These are phyloP conservation scores for Andrena hattorfiana DNA, from an alignment of 2,888 invertebrate genomes.

Conservation along the genomic window DNA sequence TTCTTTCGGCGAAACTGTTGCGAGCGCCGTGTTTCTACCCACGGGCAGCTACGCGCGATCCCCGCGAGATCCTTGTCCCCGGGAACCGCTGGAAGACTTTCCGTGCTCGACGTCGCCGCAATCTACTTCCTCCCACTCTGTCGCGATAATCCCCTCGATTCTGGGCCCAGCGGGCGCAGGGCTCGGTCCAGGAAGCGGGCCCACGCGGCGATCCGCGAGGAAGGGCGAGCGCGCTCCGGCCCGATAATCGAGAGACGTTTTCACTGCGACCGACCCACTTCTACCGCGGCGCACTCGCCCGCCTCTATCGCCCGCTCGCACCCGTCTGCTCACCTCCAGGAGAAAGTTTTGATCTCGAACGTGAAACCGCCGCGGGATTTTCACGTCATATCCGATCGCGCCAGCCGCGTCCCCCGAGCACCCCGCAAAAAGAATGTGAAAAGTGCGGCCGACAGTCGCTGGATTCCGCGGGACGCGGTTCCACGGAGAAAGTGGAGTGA, in stretches of 20 bases:
- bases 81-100: too few species aligned
- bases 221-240: not conserved
- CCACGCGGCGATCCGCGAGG: not conserved
- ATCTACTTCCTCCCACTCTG: too few species aligned
- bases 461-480: constrained; percentile 43
- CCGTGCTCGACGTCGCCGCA: too few species aligned
- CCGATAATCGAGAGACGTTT: constrained; percentile 67
- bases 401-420: constrained; percentile 6
- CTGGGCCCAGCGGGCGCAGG: not conserved
- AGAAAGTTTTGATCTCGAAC: constrained; percentile 74
- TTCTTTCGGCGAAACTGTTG: not conserved
- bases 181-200: not conserved
- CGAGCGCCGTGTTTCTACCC: not conserved
- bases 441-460: constrained; percentile 33
- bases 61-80: too few species aligned
- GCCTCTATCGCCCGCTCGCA: constrained; percentile 51
- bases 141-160: too few species aligned
- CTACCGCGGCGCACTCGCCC: constrained; percentile 32
- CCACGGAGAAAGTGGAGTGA: constrained; percentile 55
- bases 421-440: constrained; percentile 53
- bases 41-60: too few species aligned
- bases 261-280: constrained; percentile 73
- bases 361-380: constrained; percentile 71
- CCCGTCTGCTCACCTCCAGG: constrained; percentile 34
- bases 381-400: constrained; percentile 66